These are phyloP conservation scores for Sorex araneus DNA, from an alignment of 2,113 vertebrate genomes.

Conservation along the genomic window DNA sequence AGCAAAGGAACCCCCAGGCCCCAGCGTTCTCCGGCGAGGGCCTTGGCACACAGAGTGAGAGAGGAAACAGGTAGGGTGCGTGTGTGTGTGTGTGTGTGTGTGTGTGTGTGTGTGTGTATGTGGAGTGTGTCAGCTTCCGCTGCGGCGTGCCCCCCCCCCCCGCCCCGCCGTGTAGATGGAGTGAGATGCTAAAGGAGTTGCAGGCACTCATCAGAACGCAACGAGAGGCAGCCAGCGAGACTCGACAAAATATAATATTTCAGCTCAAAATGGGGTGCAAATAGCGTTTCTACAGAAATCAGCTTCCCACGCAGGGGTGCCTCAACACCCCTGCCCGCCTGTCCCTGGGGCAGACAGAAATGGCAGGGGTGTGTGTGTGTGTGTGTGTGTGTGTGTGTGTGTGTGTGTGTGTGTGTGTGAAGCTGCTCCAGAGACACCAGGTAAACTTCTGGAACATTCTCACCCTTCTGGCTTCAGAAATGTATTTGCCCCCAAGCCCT, in stretches of 20 bases:
- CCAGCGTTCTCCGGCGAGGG: neutral
- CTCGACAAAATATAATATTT: conserved; percentile 91
- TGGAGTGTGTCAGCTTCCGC: too few species aligned
- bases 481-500: conserved; percentile 54
- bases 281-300: conserved; percentile 93
- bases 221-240: conserved; percentile 89
- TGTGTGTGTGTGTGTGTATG: too few species aligned
- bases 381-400: too few species aligned
- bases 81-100: too few species aligned
- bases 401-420: too few species aligned
- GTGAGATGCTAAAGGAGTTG: conserved; percentile 81
- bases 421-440: neutral
- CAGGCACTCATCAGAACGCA: conserved; percentile 84
- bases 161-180: neutral
- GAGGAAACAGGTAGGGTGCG: neutral
- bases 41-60: neutral
- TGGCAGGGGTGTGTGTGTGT: too few species aligned
- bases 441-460: conserved; percentile 26
- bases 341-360: too few species aligned
- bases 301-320: conserved; percentile 87
- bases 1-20: neutral
- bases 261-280: conserved; percentile 92
- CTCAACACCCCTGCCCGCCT: too few species aligned
- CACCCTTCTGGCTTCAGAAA: conserved; percentile 24
- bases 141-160: too few species aligned